Evolutionary conservation across 2,113 vertebrate genomes (phyloP), one percentile per base, ranked within the genome.

Genomic region (Oophaga pumilio): DNA sequence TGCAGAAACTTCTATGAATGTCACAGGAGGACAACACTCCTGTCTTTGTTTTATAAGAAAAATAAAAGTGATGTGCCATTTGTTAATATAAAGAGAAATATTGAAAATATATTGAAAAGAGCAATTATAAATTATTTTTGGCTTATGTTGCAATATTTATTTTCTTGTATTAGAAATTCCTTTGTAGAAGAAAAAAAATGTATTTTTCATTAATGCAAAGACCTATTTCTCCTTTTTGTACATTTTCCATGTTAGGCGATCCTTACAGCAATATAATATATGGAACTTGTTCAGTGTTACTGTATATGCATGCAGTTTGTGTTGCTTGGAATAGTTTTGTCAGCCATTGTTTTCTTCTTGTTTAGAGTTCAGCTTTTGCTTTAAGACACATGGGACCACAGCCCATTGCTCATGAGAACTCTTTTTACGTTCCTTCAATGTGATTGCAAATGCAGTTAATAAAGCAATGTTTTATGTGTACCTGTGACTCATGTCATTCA

Each of bases 41-140:
- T 97, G 96, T 97, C 94, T 97, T 97, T 97, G 97, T 97, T 97
- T 96, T 98, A 97, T 98, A 96, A 97, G 97, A 97, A 96, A 82
- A 87, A 81, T 57, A 87, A 97, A 97, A 94, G 94, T 96, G 96
- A 97, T 97, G 97, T 98, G 97, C 97, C 97, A 99, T 99, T 97
- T 99, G 97, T 98, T 97, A 98, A 98, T 98, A 99, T 96, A 96
- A 97, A 99, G 96, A 98, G 95, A 98, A 98, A 95, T 98, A 98
- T 95, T 96, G 95, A 97, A 98, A 96, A 97, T 97, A 98, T 98
- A 98, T 97, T 96, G 96, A 96, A 97, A 97, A 98, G 95, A 99
- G 97, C 97, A 97, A 98, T 98, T 98, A 98, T 97, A 99, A 98
- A 99, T 99, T 99, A 99, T 99, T 99, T 98, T 98, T 95, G 97